phyloP scores from a whole-genome alignment of 2,113 vertebrate species.

The Gobiocypris rarus region DNA sequence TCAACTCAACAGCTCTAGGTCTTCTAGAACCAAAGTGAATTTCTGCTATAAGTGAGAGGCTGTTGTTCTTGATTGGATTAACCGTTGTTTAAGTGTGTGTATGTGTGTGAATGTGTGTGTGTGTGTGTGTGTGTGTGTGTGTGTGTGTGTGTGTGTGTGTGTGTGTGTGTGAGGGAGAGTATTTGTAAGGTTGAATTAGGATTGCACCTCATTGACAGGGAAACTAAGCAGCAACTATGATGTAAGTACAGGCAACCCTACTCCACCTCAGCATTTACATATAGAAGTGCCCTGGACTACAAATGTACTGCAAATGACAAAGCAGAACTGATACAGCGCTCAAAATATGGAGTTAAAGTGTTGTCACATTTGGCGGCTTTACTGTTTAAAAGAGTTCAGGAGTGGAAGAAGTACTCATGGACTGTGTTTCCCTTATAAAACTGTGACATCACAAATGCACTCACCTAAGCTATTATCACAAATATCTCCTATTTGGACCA shows the following conservation, averaged over 20 bases:
- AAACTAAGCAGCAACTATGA: constrained; percentile 39
- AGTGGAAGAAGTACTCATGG: background rate
- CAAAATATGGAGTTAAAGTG: no score
- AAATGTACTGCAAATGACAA: background rate
- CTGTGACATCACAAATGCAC: background rate
- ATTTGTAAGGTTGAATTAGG: constrained; percentile 31
- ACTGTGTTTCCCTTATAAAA: background rate
- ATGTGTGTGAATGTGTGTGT: no score
- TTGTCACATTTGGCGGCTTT: no score
- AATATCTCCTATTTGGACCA: constrained; percentile 7
- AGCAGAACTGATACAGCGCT: background rate
- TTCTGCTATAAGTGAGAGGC: background rate
- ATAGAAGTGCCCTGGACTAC: background rate
- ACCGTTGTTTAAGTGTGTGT: constrained; percentile 3
- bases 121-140: no score
- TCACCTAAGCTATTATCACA: background rate
- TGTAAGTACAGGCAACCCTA: constrained; percentile 41
- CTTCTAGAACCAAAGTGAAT: background rate
- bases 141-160: no score
- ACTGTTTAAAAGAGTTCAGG: background rate
- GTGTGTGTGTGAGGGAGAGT: background rate
- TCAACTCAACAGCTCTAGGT: background rate
- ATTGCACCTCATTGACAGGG: constrained; percentile 38
- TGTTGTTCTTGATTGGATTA: constrained; percentile 31
- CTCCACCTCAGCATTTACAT: background rate